phyloP scores from a whole-genome alignment of 2,888 invertebrate genomes.

The Aradus depressus region DNA sequence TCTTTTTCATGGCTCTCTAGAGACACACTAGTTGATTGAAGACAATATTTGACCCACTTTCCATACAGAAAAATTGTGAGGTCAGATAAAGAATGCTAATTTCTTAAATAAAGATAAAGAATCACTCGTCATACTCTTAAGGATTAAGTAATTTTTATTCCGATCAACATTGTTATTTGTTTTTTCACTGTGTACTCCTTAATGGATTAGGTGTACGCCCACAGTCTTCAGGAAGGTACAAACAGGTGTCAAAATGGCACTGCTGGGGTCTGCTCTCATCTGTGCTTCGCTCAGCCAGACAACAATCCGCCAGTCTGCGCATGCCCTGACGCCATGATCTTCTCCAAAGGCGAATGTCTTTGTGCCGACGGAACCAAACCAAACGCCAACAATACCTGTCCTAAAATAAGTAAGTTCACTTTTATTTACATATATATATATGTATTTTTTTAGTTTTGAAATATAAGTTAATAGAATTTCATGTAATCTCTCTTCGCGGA shows the following conservation, averaged over 20 bases:
- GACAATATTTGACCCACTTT: no score
- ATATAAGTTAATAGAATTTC: no score
- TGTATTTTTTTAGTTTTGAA: no score
- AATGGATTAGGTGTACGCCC: constrained; percentile 50
- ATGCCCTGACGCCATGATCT: constrained; percentile 65
- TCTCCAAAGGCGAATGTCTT: constrained; percentile 50
- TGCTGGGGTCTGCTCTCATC: constrained; percentile 52
- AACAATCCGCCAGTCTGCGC: constrained; percentile 53
- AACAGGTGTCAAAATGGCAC: constrained; percentile 54
- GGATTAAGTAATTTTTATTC: no score
- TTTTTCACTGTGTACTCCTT: background rate
- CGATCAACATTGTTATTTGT: no score
- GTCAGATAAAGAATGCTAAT: no score
- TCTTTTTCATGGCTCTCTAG: no score
- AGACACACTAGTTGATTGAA: no score
- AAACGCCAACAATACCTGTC: constrained; percentile 56
- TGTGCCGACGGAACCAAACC: constrained; percentile 61
- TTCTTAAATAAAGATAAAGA: no score
- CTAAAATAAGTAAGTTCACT: constrained; percentile 34
- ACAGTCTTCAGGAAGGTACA: constrained; percentile 59
- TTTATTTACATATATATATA: constrained; percentile 5
- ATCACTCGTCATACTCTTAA: no score
- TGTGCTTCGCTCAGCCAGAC: constrained; percentile 67
- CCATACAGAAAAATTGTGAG: no score
- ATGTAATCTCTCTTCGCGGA: no score